Evolutionary conservation across 1,140 invertebrate genomes (phyloP), one percentile per base, ranked within the genome.

Genomic region (Halictus rubicundus): DNA sequence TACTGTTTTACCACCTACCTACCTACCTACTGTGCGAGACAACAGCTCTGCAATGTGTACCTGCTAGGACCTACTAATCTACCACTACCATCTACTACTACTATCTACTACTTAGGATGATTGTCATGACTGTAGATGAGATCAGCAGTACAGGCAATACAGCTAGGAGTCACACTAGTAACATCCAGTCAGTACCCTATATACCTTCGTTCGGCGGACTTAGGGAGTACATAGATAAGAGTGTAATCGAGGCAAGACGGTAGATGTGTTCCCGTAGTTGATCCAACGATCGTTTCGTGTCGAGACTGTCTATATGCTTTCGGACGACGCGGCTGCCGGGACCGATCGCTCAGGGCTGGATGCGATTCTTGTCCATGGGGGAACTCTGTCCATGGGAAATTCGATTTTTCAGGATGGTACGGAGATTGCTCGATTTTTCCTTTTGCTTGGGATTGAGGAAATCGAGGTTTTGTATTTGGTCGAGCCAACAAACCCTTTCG

Each of bases 141-240:
- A 91, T 91, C 90, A 90, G 89, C 90, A 90, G 91, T 92, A 90
- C 91, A 92, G 89, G 91, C 91, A 90, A 42, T 79, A 91, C 91
- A 89, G 92, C 92, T 93, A 93, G 91, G 92, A 93, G 89, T 93
- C 91, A 91, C 90, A 86, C 81, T 84, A 87, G 85, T 93, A 93
- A 86, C 88, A 91, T 93, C 91, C 92, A 93, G 92, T 93, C 92
- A 92, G 92, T 93, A 93, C 90, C 92, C 90, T 66, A 76, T 46
- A 74, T 88, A 88, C 88, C 88, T 90, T 90, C 89, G 84, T 90
- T 91, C 88, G 91, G 90, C 92, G 92, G 91, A 88, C 73, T 89
- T 93, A 92, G 92, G 92, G 92, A 93, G 92, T 93, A 93, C 92
- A 93, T 93, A 93, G 92, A 93, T 93, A 89, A 83, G 21, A 64